phyloP scores from a whole-genome alignment of 23 tunicate genomes.

The Styela plicata region DNA sequence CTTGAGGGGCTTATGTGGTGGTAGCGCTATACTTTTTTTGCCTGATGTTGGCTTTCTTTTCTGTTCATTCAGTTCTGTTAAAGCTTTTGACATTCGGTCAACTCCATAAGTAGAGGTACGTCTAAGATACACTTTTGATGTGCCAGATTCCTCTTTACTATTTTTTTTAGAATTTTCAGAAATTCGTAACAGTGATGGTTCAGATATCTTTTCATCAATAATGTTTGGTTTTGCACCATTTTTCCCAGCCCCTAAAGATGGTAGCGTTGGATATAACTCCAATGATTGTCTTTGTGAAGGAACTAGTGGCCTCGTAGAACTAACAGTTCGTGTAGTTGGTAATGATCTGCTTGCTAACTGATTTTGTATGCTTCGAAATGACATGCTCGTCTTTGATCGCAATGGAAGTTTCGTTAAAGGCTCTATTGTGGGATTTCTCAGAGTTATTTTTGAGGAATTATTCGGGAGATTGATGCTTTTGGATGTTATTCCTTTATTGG shows the following conservation, averaged over 20 bases:
- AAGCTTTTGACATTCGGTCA: not conserved
- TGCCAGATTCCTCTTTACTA: too few species aligned
- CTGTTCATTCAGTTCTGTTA: not conserved
- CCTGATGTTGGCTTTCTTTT: not conserved
- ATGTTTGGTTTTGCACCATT: not conserved
- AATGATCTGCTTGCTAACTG: not conserved
- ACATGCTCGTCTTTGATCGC: not conserved
- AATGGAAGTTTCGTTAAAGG: not conserved
- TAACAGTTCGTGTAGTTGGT: too few species aligned
- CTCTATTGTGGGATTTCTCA: not conserved
- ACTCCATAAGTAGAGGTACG: not conserved
- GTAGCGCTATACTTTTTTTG: not conserved
- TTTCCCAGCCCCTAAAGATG: not conserved
- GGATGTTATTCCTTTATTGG: too few species aligned
- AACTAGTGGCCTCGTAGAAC: not conserved
- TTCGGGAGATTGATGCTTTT: too few species aligned
- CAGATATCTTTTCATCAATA: not conserved
- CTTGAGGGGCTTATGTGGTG: not conserved
- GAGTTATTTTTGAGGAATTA: too few species aligned
- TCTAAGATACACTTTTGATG: too few species aligned
- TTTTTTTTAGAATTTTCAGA: too few species aligned
- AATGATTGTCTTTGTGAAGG: not conserved
- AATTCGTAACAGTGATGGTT: too few species aligned
- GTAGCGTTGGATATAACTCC: not conserved
- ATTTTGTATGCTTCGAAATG: not conserved